Evolutionary conservation across 2,888 invertebrate genomes (phyloP).

Genomic region (Caenorhabditis japonica): DNA sequence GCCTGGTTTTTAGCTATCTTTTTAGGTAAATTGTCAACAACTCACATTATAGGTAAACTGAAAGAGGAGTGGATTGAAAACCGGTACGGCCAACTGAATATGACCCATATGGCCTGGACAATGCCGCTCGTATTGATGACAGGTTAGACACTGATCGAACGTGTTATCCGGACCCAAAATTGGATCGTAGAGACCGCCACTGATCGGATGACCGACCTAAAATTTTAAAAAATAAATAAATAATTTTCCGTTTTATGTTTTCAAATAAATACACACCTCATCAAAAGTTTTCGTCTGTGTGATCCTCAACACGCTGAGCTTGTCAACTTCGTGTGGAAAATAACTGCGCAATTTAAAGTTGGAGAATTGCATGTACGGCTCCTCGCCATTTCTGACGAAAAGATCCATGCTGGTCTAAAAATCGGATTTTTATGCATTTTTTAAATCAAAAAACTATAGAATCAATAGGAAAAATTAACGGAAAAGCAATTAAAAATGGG

Average conservation of each 20-base stretch:
- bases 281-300: conserved; percentile 75
- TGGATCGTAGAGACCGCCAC: conserved; percentile 91
- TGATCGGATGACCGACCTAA: conserved; percentile 72
- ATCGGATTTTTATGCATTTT: neutral
- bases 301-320: conserved; percentile 71
- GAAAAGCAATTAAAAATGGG: neutral
- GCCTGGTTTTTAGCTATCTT: too few species aligned
- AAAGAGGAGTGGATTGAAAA: conserved; percentile 91
- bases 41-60: conserved; percentile 83
- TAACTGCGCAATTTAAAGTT: conserved; percentile 70
- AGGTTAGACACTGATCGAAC: conserved; percentile 69
- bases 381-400: conserved; percentile 57
- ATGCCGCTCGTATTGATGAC: conserved; percentile 63
- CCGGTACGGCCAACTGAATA: conserved; percentile 89
- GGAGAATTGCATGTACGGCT: conserved; percentile 72
- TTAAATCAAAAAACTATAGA: too few species aligned
- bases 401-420: conserved; percentile 40
- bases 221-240: conserved; percentile 7
- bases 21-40: too few species aligned
- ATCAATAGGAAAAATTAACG: neutral
- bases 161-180: conserved; percentile 82
- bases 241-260: neutral
- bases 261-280: too few species aligned
- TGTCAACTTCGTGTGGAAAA: conserved; percentile 71
- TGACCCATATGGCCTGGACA: conserved; percentile 88